Evolutionary conservation across 1,140 invertebrate genomes (phyloP).

Genomic region (Aphelenchoides avenae): DNA sequence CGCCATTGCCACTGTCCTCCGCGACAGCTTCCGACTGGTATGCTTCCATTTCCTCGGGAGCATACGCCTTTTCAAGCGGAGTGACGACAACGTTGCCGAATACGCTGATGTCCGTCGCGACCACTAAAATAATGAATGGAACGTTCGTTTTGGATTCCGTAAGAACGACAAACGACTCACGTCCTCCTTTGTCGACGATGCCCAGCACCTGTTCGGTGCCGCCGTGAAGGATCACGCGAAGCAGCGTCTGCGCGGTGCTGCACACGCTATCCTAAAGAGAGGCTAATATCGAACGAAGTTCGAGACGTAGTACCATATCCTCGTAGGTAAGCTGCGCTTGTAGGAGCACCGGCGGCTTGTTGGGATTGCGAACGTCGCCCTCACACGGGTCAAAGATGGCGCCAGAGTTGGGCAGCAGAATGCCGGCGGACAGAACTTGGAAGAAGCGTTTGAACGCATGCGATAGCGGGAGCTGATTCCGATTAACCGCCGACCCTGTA

Average conservation of each 20-base stretch:
- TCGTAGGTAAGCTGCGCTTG: conserved; percentile 86
- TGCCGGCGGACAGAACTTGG: conserved; percentile 82
- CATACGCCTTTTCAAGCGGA: conserved; percentile 32
- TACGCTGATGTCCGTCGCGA: conserved; percentile 24
- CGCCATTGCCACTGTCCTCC: too few relatives aligned
- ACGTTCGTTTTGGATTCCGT: background rate
- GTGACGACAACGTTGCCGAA: conserved; percentile 35
- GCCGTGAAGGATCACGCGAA: conserved; percentile 30
- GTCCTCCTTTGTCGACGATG: conserved; percentile 12
- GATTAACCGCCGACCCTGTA: too few relatives aligned
- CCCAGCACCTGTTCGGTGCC: conserved; percentile 26
- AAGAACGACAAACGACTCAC: conserved; percentile 4
- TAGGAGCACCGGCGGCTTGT: conserved; percentile 80
- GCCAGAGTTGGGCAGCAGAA: conserved; percentile 89
- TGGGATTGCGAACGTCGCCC: conserved; percentile 86
- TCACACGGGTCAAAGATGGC: conserved; percentile 91
- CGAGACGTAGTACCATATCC: conserved; percentile 70
- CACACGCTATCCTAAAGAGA: conserved; percentile 30
- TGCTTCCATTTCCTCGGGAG: conserved; percentile 24
- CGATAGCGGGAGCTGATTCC: conserved; percentile 85
- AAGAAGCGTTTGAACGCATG: conserved; percentile 79
- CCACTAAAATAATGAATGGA: conserved; percentile 7
- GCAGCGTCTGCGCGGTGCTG: conserved; percentile 28
- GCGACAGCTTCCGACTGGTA: too few relatives aligned
- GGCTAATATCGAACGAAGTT: too few relatives aligned